These are phyloP conservation scores for Teleiodes luculella DNA, from an alignment of 2,888 invertebrate species.

Conservation along the genomic window DNA sequence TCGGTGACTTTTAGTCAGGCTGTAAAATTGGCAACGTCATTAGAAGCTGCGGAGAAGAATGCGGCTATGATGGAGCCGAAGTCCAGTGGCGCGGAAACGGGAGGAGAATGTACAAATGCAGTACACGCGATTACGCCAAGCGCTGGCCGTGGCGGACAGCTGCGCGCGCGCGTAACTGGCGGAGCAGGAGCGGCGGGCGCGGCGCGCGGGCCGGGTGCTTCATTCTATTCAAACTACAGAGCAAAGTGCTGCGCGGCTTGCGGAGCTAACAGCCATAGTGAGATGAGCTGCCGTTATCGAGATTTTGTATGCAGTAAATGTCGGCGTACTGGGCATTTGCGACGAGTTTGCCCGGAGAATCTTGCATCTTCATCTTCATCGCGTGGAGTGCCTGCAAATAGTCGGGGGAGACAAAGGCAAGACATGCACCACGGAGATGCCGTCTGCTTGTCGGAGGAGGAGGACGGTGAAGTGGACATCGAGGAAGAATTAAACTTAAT, in stretches of 20 bases:
- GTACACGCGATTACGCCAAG: not conserved
- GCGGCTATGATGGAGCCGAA: slow-evolving; percentile 11
- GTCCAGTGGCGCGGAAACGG: not conserved
- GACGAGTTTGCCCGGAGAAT: slow-evolving; percentile 15
- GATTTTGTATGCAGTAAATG: slow-evolving; percentile 19
- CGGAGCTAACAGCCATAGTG: not conserved
- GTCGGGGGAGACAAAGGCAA: too few relatives aligned
- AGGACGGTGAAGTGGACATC: not conserved
- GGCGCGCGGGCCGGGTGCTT: not conserved
- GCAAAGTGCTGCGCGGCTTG: too few relatives aligned
- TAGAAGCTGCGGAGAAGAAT: slow-evolving; percentile 21
- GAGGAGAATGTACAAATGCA: not conserved
- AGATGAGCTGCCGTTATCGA: slow-evolving; percentile 10
- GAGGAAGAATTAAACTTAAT: not conserved
- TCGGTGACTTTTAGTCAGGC: slow-evolving; percentile 11
- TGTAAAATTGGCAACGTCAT: slow-evolving; percentile 13
- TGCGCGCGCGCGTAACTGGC: not conserved
- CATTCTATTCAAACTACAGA: not conserved
- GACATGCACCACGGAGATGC: not conserved
- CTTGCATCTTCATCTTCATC: too few relatives aligned
- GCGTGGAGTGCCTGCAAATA: not conserved
- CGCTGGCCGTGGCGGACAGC: not conserved
- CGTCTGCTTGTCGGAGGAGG: not conserved
- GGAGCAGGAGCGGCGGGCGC: not conserved
- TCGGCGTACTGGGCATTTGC: slow-evolving; percentile 16